A percentile compares a stretch with the other conserved stretches of the same genome.
Conservation (phyloP, 2,113 vertebrate genomes). For the Lycaon pictus region DNA sequence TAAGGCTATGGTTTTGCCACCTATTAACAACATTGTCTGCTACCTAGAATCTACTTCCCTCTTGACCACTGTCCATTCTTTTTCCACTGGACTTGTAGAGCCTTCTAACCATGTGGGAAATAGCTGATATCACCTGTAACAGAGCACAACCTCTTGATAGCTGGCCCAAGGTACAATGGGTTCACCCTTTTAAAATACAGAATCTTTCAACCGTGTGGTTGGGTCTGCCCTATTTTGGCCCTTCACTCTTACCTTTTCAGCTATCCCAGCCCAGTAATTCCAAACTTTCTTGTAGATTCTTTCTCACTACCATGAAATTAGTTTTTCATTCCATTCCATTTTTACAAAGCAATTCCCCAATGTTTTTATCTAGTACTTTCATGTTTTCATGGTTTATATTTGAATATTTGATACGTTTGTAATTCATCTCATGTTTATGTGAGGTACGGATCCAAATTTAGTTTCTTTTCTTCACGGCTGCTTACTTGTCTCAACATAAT, state of each 20-base stretch:
- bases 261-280: neutral
- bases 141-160: neutral
- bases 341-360: neutral
- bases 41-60: neutral
- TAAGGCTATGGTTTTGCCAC: neutral
- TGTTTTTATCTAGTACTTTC: neutral
- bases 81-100: neutral
- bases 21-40: neutral
- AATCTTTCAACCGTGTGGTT: neutral
- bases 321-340: neutral
- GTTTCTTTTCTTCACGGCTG: conserved; percentile 5
- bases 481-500: neutral
- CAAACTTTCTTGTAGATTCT: neutral
- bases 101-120: neutral
- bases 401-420: neutral
- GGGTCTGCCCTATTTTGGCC: neutral
- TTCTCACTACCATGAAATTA: neutral
- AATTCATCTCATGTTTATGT: neutral
- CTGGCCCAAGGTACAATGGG: neutral
- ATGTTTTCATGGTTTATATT: conserved; percentile 1
- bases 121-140: neutral
- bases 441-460: neutral
- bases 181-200: neutral
- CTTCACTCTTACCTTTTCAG: neutral
- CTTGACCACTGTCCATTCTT: neutral